These are phyloP conservation scores for Drosophila merina DNA, from an alignment of 2,888 invertebrate species.

Conservation along the genomic window DNA sequence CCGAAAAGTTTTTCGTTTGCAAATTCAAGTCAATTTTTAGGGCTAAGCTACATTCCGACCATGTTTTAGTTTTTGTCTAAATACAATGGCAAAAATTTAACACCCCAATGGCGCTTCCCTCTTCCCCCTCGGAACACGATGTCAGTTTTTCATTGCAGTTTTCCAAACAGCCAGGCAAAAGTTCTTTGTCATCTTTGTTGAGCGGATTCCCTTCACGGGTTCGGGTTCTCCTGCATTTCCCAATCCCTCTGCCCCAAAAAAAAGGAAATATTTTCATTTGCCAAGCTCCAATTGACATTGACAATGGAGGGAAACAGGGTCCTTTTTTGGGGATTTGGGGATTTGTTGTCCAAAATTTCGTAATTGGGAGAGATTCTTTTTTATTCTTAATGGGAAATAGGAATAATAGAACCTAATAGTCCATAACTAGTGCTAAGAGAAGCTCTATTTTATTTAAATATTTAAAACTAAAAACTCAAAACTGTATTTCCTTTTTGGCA, in stretches of 20 bases:
- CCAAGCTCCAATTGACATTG: constrained; percentile 57
- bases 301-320: constrained; percentile 20
- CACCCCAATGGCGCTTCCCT: neutral
- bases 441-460: no score
- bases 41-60: constrained; percentile 20
- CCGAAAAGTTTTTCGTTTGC: constrained; percentile 19
- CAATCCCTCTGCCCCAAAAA: neutral
- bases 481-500: neutral
- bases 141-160: constrained; percentile 62
- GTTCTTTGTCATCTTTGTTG: constrained; percentile 63
- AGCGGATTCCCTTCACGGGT: neutral
- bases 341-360: neutral
- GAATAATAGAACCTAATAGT: no score
- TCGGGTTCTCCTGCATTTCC: constrained; percentile 19
- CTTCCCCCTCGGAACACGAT: constrained; percentile 18
- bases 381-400: no score
- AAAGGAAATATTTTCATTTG: constrained; percentile 65
- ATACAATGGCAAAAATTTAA: constrained; percentile 23
- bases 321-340: neutral
- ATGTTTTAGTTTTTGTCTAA: constrained; percentile 38
- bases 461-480: no score
- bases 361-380: neutral
- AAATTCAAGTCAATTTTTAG: constrained; percentile 22
- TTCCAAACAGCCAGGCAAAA: constrained; percentile 34
- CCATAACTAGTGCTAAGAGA: no score